phyloP scores from a whole-genome alignment of 1,140 invertebrate genomes.

The Colletes gigas region DNA sequence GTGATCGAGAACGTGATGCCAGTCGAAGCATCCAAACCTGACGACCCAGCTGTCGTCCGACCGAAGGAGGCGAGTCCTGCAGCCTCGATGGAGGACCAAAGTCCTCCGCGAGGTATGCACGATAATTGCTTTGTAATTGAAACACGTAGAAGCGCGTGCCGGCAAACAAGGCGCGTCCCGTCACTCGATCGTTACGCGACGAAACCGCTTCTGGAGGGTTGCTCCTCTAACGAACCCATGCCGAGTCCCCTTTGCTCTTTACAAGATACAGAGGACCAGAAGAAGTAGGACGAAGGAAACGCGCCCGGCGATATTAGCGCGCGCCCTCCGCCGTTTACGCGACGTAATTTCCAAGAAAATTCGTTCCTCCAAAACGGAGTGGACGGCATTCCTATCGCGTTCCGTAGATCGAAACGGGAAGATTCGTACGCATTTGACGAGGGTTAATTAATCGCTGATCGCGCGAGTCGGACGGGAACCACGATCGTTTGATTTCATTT shows the following conservation, averaged over 20 bases:
- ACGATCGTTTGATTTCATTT: background rate
- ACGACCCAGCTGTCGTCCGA: too few relatives aligned
- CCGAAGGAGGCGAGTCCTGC: background rate
- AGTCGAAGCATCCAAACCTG: conserved; percentile 17
- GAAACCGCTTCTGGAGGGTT: conserved; percentile 6
- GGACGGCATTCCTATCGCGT: conserved; percentile 3
- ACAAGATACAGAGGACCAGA: background rate
- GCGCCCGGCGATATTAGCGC: background rate
- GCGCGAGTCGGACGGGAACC: background rate
- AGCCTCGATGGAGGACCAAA: background rate
- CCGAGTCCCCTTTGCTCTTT: conserved; percentile 12
- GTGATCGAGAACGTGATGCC: conserved; percentile 36
- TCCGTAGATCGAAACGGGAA: background rate
- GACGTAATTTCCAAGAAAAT: conserved; percentile 23
- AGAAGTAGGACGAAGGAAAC: conserved; percentile 5
- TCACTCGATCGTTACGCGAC: conserved; percentile 21
- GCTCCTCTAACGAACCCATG: conserved; percentile 20
- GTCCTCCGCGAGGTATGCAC: conserved; percentile 1
- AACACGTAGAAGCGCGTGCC: conserved; percentile 47
- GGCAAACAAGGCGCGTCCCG: conserved; percentile 11
- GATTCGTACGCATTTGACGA: conserved; percentile 30
- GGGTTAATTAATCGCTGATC: conserved; percentile 28
- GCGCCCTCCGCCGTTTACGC: background rate
- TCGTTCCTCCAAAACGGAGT: background rate
- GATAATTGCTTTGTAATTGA: conserved; percentile 56